phyloP scores from a whole-genome alignment of 2,113 vertebrate species.

The Tyto alba region DNA sequence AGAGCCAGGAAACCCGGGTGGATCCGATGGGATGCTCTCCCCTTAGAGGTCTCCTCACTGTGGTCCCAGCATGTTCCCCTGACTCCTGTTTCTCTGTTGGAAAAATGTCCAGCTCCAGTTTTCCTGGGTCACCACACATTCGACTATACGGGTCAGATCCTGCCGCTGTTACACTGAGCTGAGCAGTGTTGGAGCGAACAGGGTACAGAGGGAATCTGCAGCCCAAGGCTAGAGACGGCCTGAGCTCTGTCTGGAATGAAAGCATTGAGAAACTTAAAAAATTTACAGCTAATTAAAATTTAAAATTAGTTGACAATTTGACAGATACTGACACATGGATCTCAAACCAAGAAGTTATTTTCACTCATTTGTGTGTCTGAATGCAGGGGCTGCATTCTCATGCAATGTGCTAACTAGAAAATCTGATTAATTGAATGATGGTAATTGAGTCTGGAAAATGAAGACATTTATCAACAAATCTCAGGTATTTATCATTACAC shows the following conservation, averaged over 20 bases:
- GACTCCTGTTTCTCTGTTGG: background rate
- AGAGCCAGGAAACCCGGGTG: background rate
- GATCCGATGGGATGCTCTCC: rapidly evolving
- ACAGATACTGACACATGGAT: conserved; percentile 26
- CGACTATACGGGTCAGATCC: rapidly evolving
- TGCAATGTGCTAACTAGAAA: background rate
- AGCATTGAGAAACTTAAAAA: background rate
- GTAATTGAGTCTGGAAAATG: background rate
- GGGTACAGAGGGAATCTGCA: background rate
- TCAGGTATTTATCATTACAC: background rate
- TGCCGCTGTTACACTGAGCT: rapidly evolving
- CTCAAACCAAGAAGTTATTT: conserved; percentile 30
- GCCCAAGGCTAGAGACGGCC: background rate
- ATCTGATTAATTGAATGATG: background rate
- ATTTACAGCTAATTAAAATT: conserved; percentile 20
- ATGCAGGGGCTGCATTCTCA: background rate
- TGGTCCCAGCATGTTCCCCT: background rate
- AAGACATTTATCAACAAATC: background rate
- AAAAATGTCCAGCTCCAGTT: background rate
- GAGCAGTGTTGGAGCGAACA: background rate
- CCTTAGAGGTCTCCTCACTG: background rate
- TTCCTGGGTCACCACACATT: background rate
- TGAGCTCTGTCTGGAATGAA: background rate
- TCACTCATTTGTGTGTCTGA: background rate
- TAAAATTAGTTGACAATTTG: conserved; percentile 11